Conservation (phyloP, 37 sponge, comb jelly and placozoan genomes). For the Oscarella lobularis region DNA sequence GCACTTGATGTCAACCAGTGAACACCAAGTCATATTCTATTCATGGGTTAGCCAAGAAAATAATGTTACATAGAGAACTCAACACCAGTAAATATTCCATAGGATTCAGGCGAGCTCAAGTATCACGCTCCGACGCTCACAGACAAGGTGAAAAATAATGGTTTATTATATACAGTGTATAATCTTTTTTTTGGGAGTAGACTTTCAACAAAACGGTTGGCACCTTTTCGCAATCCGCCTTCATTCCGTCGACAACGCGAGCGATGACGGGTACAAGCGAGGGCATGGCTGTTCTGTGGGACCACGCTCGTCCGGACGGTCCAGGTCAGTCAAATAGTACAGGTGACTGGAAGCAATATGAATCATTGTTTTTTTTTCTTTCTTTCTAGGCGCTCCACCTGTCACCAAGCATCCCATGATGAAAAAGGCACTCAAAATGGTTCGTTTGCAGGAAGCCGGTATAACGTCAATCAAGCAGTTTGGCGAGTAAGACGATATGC, state of each 20-base stretch:
- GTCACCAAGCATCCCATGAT: slow-evolving; percentile 12
- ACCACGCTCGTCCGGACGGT: slow-evolving; percentile 14
- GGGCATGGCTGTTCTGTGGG: slow-evolving; percentile 87
- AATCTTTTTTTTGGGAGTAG: slow-evolving; percentile 20
- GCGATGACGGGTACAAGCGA: slow-evolving; percentile 72
- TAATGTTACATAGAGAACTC: too few relatives aligned
- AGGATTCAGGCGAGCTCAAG: too few relatives aligned
- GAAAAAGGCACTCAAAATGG: slow-evolving; percentile 45
- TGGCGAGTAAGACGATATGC: slow-evolving; percentile 22
- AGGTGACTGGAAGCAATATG: slow-evolving; percentile 9
- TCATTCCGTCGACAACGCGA: slow-evolving; percentile 34
- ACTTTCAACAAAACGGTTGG: slow-evolving; percentile 85
- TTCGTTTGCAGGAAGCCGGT: slow-evolving; percentile 42
- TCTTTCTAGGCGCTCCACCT: slow-evolving; percentile 1
- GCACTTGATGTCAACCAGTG: slow-evolving; percentile 57
- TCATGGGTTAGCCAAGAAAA: slow-evolving; percentile 57
- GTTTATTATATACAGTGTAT: not conserved
- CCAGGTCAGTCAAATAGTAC: slow-evolving; percentile 2
- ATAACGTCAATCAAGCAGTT: slow-evolving; percentile 40
- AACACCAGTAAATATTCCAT: too few relatives aligned
- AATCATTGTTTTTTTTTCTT: not conserved
- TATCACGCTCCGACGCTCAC: too few relatives aligned
- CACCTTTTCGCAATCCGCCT: slow-evolving; percentile 51
- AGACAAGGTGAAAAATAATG: too few relatives aligned
- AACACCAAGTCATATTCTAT: slow-evolving; percentile 76